phyloP scores from a whole-genome alignment of 2,113 vertebrate genomes.

The Climacteris rufus region DNA sequence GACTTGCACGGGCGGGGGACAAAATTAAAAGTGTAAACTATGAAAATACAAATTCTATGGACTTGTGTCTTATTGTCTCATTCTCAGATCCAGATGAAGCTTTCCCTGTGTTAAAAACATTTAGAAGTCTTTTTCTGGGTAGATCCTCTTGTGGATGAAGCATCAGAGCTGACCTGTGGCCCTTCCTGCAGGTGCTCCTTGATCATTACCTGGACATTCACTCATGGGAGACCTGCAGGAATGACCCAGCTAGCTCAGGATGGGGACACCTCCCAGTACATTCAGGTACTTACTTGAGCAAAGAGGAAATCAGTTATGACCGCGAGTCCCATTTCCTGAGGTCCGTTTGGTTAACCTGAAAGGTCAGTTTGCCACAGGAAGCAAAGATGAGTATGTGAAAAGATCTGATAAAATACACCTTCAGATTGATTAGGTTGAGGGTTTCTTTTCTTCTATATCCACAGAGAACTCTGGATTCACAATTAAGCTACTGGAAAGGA shows the following conservation, averaged over 20 bases:
- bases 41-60: background rate
- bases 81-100: background rate
- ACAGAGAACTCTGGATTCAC: background rate
- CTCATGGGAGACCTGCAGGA: background rate
- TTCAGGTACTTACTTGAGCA: background rate
- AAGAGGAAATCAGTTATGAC: background rate
- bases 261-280: background rate
- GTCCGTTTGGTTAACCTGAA: background rate
- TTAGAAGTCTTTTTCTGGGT: background rate
- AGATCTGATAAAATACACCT: background rate
- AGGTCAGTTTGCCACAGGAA: background rate
- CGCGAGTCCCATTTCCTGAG: background rate
- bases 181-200: background rate
- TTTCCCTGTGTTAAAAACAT: background rate
- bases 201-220: fast-evolving
- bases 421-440: background rate
- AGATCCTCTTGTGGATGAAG: background rate
- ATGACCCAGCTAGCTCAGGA: background rate
- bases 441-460: background rate
- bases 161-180: background rate
- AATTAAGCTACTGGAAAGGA: background rate
- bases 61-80: background rate
- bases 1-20: fast-evolving
- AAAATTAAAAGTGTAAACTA: background rate
- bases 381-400: background rate